Evolutionary conservation across 2,113 vertebrate genomes (phyloP).

Genomic region (Columba livia): DNA sequence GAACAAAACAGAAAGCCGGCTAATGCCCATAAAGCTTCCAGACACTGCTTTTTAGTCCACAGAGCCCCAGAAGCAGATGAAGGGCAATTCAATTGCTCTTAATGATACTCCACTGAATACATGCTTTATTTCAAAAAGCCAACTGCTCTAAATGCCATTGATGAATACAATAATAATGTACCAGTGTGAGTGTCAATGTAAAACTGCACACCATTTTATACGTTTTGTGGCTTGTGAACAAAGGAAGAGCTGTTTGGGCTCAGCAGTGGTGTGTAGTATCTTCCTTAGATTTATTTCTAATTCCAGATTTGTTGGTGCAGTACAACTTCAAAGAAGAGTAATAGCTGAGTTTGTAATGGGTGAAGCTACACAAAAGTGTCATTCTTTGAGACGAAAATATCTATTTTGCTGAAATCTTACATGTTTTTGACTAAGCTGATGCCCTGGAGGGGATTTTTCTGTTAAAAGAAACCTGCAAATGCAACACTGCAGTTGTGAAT

Average conservation of each 20-base stretch:
- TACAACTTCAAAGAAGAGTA: not conserved
- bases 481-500: not conserved
- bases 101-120: slow-evolving; percentile 9
- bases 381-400: not conserved
- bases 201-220: not conserved
- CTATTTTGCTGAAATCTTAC: not conserved
- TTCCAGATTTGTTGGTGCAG: not conserved
- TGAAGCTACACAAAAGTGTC: not conserved
- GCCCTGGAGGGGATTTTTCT: not conserved
- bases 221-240: not conserved
- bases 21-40: slow-evolving; percentile 43
- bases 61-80: slow-evolving; percentile 20
- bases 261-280: not conserved
- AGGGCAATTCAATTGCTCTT: slow-evolving; percentile 46
- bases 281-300: not conserved
- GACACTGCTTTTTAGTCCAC: not conserved
- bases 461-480: not conserved
- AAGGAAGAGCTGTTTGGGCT: not conserved
- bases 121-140: slow-evolving; percentile 23
- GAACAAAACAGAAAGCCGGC: not conserved
- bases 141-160: not conserved
- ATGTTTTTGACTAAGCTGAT: not conserved
- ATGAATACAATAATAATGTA: not conserved
- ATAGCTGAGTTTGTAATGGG: not conserved
- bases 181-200: not conserved